phyloP scores from a whole-genome alignment of 1,140 invertebrate species.

The Euura lappo region DNA sequence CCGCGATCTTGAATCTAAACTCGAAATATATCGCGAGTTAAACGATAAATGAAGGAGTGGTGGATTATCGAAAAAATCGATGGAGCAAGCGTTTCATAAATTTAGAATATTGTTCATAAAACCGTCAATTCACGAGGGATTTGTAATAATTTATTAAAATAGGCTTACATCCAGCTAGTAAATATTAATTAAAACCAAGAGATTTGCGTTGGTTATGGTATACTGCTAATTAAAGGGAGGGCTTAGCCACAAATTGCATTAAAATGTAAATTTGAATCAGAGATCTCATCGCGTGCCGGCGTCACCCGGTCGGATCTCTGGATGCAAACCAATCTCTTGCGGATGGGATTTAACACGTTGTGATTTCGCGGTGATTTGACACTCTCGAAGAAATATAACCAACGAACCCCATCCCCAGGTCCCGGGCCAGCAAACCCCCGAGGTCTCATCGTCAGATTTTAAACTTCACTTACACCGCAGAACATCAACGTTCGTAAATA shows the following conservation, averaged over 20 bases:
- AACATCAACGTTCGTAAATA: no score
- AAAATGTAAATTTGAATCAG: constrained; percentile 43
- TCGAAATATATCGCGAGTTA: no score
- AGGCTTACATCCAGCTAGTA: constrained; percentile 27
- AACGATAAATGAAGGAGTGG: no score
- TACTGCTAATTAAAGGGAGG: constrained; percentile 41
- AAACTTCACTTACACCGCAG: no score
- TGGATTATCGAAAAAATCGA: no score
- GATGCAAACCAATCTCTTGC: neutral
- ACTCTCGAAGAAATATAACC: no score
- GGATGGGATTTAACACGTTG: no score
- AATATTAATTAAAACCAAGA: constrained; percentile 41
- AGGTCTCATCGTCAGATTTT: no score
- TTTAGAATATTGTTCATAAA: neutral
- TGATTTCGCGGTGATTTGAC: no score
- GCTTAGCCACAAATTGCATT: constrained; percentile 38
- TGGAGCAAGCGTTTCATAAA: neutral
- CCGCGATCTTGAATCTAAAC: no score
- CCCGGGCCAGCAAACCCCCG: no score
- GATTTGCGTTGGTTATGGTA: constrained; percentile 43
- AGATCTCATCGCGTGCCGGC: constrained; percentile 20
- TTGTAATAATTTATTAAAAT: constrained; percentile 38
- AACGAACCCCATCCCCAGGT: no score
- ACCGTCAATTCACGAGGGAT: neutral
- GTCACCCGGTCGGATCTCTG: neutral